Percentiles rank a stretch among this genome's conserved stretches.
These are phyloP conservation scores for Montipora foliosa DNA, from an alignment of 64 coral and sea anemone species.

Conservation along the genomic window DNA sequence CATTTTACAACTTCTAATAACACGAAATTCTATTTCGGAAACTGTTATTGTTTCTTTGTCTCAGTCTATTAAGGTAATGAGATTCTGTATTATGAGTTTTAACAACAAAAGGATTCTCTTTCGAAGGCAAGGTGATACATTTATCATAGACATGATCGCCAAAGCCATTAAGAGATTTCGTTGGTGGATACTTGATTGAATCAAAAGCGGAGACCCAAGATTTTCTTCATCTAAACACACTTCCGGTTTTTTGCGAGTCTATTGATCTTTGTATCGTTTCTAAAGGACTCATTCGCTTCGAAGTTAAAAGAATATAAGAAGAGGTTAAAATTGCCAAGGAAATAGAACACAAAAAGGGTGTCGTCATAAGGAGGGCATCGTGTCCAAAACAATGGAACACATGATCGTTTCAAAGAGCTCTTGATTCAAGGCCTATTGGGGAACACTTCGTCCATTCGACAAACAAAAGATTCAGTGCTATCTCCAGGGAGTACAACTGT, in stretches of 20 bases:
- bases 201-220: no score
- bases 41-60: neutral
- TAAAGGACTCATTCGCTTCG: neutral
- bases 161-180: neutral
- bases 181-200: no score
- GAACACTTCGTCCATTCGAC: neutral
- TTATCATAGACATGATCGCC: neutral
- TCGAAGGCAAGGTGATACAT: neutral
- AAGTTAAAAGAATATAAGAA: constrained; percentile 11
- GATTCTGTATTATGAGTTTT: neutral
- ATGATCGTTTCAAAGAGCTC: constrained; percentile 45
- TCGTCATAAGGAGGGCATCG: no score
- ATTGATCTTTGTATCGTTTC: constrained; percentile 10
- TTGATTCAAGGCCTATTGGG: constrained; percentile 13
- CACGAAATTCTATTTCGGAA: neutral
- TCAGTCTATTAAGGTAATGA: neutral
- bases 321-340: neutral
- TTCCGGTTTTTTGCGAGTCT: neutral
- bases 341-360: constrained; percentile 16
- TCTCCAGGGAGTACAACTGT: constrained; percentile 59
- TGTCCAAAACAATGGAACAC: constrained; percentile 37
- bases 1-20: neutral
- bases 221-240: no score
- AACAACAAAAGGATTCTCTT: neutral
- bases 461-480: constrained; percentile 18